Base-by-base conservation (phyloP, 2,797 vertebrate species). In the Echiichthys vipera region DNA sequence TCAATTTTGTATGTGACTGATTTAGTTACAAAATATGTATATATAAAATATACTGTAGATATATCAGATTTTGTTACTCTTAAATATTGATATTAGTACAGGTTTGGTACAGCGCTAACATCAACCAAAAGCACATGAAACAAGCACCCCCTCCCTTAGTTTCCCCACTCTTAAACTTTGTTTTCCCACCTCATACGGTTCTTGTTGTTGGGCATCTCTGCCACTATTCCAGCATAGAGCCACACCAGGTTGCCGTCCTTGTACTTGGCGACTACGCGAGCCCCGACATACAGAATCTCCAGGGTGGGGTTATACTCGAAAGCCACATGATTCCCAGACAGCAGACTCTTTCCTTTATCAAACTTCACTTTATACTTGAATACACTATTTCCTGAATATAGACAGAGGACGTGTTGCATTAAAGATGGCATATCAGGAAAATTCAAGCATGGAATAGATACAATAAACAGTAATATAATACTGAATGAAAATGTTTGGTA, bases 181-280 rank as follows among this genome's bases (percentile, higher is more conserved):
- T 53, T 14, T 2, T 17, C 84, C 13, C 86, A 98, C 98, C 98
- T 98, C 95, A 97, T 94, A 51, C 97, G 97, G 69, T 99, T 99
- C 91, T 98, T 99, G 83, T 95, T 92, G 15, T 96, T 98, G 5
- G 98, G 98, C 81, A 98, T 98, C 89, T 99, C 98, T 0, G 98
- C 98, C 37, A 99, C 97, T 1, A 99, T 95, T 11, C 98, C 98
- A n/a, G 98, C 98, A 0, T 99, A 99, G 13, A 99, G 96, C 98
- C 98, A 99, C 65, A 97, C 95, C 85, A 97, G 96, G 73, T 95
- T 97, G 24, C 96, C 96, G 2, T 99, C 98, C 88, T 99, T 99
- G 94, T 99, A 99, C 74, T 96, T 98, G 34, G 97, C 98, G 5
- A 99, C 98, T 0, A 99, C 98, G 8, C 98, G 95, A 68, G 98